Conservation (phyloP, 2,797 vertebrate species). For the Scolopax bukidnonensis region DNA sequence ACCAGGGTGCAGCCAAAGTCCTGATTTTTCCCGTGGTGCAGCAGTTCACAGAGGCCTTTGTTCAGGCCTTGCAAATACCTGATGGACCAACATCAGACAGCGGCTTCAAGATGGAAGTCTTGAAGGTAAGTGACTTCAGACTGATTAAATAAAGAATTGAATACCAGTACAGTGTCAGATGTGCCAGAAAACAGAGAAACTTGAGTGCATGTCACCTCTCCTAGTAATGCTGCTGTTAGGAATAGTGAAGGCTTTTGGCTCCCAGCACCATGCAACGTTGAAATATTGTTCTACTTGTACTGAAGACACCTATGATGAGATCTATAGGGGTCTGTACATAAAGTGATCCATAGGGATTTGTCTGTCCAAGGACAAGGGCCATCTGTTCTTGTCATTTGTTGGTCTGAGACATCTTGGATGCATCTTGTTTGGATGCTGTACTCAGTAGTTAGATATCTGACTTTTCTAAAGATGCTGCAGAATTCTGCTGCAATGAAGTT, state of each 20-base stretch:
- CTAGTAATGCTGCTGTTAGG: neutral
- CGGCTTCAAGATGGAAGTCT: slow-evolving; percentile 97
- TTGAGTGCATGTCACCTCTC: neutral
- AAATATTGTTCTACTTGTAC: neutral
- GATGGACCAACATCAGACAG: slow-evolving; percentile 95
- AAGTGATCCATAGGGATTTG: neutral
- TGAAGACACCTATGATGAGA: neutral
- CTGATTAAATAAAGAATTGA: neutral
- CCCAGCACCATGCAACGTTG: neutral
- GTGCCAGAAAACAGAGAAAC: neutral
- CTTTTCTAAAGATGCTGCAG: neutral
- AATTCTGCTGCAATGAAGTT: neutral
- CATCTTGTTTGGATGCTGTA: neutral
- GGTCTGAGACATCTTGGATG: neutral
- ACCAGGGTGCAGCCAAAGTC: slow-evolving; percentile 93
- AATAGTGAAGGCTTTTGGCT: neutral
- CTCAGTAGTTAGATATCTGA: neutral
- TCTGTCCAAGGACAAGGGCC: neutral
- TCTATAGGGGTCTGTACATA: neutral
- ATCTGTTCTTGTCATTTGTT: neutral
- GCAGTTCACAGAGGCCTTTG: slow-evolving; percentile 97
- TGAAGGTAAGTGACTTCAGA: slow-evolving; percentile 84
- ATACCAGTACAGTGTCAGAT: neutral
- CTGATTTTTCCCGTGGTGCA: slow-evolving; percentile 97
- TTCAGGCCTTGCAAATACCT: slow-evolving; percentile 95